Conservation (phyloP, 2,113 vertebrate species). For the Protomyctophum bolini region DNA sequence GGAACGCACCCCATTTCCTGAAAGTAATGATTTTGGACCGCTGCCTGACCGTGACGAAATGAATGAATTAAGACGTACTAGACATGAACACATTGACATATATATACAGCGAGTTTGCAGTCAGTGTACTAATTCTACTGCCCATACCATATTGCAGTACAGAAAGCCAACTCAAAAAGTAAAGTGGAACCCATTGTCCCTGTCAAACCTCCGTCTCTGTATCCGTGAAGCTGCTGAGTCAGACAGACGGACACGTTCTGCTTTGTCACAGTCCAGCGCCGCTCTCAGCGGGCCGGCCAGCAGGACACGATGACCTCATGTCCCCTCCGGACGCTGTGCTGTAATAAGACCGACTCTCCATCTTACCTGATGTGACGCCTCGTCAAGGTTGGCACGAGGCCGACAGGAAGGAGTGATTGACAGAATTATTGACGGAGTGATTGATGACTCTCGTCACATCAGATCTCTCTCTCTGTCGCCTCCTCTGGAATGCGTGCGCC, state of each 20-base stretch:
- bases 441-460: slow-evolving; percentile 30
- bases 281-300: not conserved
- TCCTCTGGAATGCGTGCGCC: not conserved
- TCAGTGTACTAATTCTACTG: too few relatives aligned
- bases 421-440: slow-evolving; percentile 15
- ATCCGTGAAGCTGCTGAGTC: slow-evolving; percentile 29
- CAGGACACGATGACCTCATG: not conserved
- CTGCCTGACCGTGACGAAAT: too few relatives aligned
- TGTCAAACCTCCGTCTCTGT: slow-evolving; percentile 1
- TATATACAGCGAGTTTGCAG: too few relatives aligned
- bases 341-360: slow-evolving; percentile 5
- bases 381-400: slow-evolving; percentile 18
- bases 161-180: too few relatives aligned
- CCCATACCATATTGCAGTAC: too few relatives aligned
- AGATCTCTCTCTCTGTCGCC: not conserved
- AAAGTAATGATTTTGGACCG: too few relatives aligned
- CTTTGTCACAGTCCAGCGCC: slow-evolving; percentile 9
- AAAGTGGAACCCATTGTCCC: not conserved
- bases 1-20: too few relatives aligned
- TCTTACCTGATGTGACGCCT: slow-evolving; percentile 39
- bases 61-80: too few relatives aligned
- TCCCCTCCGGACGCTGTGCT: too few relatives aligned
- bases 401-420: not conserved
- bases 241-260: slow-evolving; percentile 26
- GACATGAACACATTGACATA: too few relatives aligned